Evolutionary conservation across 1,140 invertebrate species (phyloP).

Genomic region (Metaphire vulgaris): DNA sequence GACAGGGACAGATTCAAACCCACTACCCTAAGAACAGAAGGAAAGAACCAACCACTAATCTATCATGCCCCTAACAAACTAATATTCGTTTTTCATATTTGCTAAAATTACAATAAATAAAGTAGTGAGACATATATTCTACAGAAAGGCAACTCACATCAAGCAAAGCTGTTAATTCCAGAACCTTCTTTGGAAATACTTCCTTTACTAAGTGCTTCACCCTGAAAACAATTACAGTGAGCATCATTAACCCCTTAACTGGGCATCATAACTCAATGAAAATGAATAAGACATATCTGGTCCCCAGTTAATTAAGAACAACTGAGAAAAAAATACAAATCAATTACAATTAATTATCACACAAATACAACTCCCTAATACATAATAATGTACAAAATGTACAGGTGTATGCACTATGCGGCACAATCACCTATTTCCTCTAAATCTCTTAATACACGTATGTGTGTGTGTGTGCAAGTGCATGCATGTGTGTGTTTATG

Average conservation of each 20-base stretch:
- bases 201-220: constrained; percentile 76
- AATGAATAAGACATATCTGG: background rate
- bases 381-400: background rate
- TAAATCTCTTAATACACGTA: no score
- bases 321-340: background rate
- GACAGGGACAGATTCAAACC: no score
- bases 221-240: constrained; percentile 47
- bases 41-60: constrained; percentile 5
- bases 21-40: background rate
- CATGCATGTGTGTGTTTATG: no score
- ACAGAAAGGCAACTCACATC: constrained; percentile 48
- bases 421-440: no score
- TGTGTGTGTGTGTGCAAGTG: no score
- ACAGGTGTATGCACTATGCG: background rate
- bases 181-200: constrained; percentile 82
- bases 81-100: background rate
- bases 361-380: background rate
- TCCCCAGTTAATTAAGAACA: background rate
- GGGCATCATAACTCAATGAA: no score
- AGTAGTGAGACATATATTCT: background rate
- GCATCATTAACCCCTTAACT: background rate
- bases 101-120: background rate
- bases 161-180: constrained; percentile 74
- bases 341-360: background rate
- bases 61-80: background rate